Conservation (phyloP, 2,888 invertebrate species). For the Leptarthrus brevirostris region DNA sequence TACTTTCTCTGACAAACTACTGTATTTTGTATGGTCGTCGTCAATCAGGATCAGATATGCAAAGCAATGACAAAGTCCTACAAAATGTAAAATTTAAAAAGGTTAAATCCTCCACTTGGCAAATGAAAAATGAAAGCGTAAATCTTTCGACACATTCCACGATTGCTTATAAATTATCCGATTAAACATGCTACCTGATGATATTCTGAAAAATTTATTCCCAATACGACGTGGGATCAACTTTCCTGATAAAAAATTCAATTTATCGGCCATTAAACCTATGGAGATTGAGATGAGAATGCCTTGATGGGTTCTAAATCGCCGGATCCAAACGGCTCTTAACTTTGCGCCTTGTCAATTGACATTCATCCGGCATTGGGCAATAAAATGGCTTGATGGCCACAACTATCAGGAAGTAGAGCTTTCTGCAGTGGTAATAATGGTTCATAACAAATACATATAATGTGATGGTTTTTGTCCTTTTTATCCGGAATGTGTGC, state of each 20-base stretch:
- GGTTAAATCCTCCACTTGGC: too few species aligned
- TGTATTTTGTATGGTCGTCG: too few species aligned
- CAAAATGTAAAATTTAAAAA: too few species aligned
- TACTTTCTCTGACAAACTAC: too few species aligned
- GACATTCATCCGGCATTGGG: background rate
- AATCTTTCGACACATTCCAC: too few species aligned
- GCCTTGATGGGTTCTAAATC: background rate
- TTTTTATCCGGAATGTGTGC: too few species aligned
- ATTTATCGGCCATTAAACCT: background rate
- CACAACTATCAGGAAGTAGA: slow-evolving; percentile 18
- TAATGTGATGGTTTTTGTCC: too few species aligned
- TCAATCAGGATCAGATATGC: too few species aligned
- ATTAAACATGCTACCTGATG: background rate
- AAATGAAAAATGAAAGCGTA: too few species aligned
- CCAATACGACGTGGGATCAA: background rate
- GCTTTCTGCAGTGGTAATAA: slow-evolving; percentile 4
- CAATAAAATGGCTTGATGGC: slow-evolving; percentile 9
- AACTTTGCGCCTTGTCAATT: slow-evolving; percentile 4
- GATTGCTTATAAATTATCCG: too few species aligned
- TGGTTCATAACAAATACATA: slow-evolving; percentile 21
- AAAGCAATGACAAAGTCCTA: too few species aligned
- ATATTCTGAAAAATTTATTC: background rate
- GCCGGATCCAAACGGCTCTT: background rate
- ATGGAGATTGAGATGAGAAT: slow-evolving; percentile 1
- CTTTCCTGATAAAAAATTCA: background rate